These are phyloP conservation scores for Pogoniulus pusillus DNA, from an alignment of 2,797 vertebrate genomes.

Conservation along the genomic window DNA sequence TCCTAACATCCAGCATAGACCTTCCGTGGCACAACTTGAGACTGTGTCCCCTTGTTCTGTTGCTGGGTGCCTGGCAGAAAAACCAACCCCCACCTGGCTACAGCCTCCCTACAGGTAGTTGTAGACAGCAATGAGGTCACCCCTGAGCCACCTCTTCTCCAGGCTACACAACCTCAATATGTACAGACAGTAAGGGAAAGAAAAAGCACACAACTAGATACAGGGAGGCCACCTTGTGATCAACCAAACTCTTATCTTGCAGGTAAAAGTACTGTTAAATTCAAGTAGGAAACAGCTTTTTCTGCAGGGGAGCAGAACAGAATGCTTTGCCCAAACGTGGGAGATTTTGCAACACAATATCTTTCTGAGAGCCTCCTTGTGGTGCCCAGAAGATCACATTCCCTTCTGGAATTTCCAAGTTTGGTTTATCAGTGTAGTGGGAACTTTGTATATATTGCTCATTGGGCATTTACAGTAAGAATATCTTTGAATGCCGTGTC, in stretches of 20 bases:
- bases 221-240: slow-evolving; percentile 1
- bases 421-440: background rate
- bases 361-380: background rate
- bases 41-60: no score
- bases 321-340: background rate
- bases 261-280: background rate
- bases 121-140: no score
- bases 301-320: background rate
- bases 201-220: background rate
- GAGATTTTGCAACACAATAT: background rate
- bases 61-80: no score
- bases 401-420: background rate
- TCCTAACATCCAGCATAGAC: no score
- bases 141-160: no score
- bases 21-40: no score
- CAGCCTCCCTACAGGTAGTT: no score
- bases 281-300: background rate
- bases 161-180: no score
- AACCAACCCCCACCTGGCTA: no score
- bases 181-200: background rate
- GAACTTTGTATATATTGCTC: background rate
- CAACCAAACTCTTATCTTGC: background rate
- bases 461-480: slow-evolving; percentile 10
- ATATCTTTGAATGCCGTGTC: slow-evolving; percentile 43
- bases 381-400: background rate